Base-by-base conservation (phyloP, 2,113 vertebrate species). In the Stercorarius parasiticus region DNA sequence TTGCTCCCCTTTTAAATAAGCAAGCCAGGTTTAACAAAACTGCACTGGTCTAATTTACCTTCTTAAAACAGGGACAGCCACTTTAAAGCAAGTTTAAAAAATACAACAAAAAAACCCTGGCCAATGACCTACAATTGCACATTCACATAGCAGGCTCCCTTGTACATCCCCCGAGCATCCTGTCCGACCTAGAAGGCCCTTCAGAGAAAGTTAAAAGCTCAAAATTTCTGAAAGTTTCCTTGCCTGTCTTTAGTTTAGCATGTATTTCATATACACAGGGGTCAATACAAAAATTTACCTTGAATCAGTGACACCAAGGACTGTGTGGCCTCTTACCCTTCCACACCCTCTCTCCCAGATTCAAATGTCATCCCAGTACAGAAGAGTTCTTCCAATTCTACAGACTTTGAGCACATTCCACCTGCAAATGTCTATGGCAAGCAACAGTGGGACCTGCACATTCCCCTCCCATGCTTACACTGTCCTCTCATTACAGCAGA, bases 151-250 rank as follows among this genome's bases (percentile, higher is more conserved):
- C 67, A 38, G 9, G 55, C 11, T 81, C 42, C 17, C 25, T 78
- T 0, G 0, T 26, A 58, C 26, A 13, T 11, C 7, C 38, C 27
- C 45, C 52, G 6, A 78, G 25, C 50, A 71, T 9, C 11, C 13
- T 27, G 40, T 13, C 32, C 32, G 11, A 56, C 23, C 42, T 38
- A 52, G 45, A 67, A 92, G 78, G 34, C 10, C 55, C 73, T 58
- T 15, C 59, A 82, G 22, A 43, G 26, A n/a, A 83, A 71, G 7
- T 6, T 38, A 45, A 25, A 80, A 73, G 22, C 15, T 78, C 27
- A 29, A 45, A 22, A 38, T 15, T 56, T 45, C 79, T 74, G 10
- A 43, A 72, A 26, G 10, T 29, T 56, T 83, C 58, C 49, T 61
- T 61, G 45, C 7, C 61, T 79, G 4, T 19, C 9, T 64, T 83